phyloP scores from a whole-genome alignment of 2,888 invertebrate species.

The Drosophila maculinotata region DNA sequence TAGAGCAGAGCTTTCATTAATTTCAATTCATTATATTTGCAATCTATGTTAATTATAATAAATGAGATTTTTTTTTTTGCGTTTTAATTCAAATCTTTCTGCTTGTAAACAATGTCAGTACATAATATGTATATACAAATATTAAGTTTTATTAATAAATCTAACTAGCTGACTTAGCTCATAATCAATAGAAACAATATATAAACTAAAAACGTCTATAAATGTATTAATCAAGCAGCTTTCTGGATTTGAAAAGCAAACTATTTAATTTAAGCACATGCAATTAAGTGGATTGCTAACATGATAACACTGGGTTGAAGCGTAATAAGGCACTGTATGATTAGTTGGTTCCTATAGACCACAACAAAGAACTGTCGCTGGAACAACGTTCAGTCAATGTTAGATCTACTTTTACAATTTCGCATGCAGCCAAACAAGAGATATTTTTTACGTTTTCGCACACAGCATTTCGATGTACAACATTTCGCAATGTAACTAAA shows the following conservation, averaged over 20 bases:
- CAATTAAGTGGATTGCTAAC: background rate
- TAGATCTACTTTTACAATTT: constrained; percentile 8
- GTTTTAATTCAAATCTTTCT: too few species aligned
- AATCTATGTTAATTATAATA: too few species aligned
- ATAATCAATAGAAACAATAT: background rate
- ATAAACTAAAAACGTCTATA: constrained; percentile 14
- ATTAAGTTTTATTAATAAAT: too few species aligned
- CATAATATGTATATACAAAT: too few species aligned
- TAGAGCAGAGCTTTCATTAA: background rate
- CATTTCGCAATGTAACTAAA: constrained; percentile 44
- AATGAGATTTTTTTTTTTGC: too few species aligned
- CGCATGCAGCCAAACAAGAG: constrained; percentile 1
- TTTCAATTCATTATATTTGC: background rate
- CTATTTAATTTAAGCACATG: too few species aligned
- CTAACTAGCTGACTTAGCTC: too few species aligned
- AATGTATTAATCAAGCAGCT: constrained; percentile 8
- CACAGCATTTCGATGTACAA: constrained; percentile 30
- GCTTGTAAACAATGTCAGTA: too few species aligned
- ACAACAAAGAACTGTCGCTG: constrained; percentile 1
- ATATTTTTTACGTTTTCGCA: constrained; percentile 20
- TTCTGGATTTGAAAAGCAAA: too few species aligned
- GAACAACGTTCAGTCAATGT: constrained; percentile 13
- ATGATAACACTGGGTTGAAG: background rate
- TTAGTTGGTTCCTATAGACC: background rate
- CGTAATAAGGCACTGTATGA: background rate